Base-by-base conservation (phyloP, 2,888 invertebrate species). In the Amphipoea lucens region DNA sequence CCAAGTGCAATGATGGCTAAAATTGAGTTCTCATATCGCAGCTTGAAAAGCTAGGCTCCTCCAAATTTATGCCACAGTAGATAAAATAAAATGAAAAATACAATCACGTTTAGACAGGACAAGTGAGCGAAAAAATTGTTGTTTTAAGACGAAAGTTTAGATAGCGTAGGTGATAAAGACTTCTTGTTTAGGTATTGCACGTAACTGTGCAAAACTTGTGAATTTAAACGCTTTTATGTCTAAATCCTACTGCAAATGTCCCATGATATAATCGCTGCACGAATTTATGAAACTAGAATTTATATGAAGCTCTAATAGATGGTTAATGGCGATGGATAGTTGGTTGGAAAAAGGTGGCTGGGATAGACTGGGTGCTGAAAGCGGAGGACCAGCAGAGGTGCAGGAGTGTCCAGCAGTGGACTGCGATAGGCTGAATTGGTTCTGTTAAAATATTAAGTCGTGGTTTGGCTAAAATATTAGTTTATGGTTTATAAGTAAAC, bases 81-180 rank as follows among this genome's bases (percentile, higher is more conserved):
- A 88, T 90, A 90, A 88, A 90, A 90, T 75, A 75, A 70, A 78
- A 84, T 88, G 81, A 75, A 87, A 90, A 91, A 81, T 90, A 90
- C 75, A 88, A 88, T 90, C 91, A 88, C 90, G 90, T 90, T 88
- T 87, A 87, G 86, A 84, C 80, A 83, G 70, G 81, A 79, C 78
- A 86, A 86, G 82, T 72, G 78, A 80, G 86, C 87, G 87, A 90
- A 90, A 89, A 91, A 90, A 90, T 88, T 85, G 86, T 82, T 89
- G 89, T 89, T 91, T 91, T 92, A 92, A 89, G 88, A 81, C 82
- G 78, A 85, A 91, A 92, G 83, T 92, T 92, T 74, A 80, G 85
- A 79, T 79, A 75, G 79, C 75, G 76, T 79, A 88, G 87, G 76
- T 80, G 78, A 70, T 82, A 73, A 73, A 86, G 90, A 91, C 88